These are phyloP conservation scores for Bufotes viridis DNA, from an alignment of 2,797 vertebrate genomes.

Conservation along the genomic window DNA sequence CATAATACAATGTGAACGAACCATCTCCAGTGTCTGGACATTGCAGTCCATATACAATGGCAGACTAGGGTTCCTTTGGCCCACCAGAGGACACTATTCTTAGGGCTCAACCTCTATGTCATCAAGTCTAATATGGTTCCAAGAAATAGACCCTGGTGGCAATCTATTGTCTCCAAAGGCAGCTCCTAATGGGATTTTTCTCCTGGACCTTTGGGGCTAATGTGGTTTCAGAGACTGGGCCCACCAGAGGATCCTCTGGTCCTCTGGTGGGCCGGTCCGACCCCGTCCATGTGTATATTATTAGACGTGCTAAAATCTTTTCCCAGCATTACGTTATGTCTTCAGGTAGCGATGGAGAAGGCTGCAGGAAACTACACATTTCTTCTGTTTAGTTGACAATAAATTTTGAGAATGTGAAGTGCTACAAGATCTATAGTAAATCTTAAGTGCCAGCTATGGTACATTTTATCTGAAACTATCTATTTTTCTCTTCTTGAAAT, in stretches of 20 bases:
- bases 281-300: background rate
- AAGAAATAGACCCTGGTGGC: too few species aligned
- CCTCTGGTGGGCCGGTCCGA: too few species aligned
- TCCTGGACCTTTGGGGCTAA: too few species aligned
- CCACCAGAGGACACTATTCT: too few species aligned
- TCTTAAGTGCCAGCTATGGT: background rate
- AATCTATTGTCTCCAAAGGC: too few species aligned
- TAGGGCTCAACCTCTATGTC: too few species aligned
- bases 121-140: too few species aligned
- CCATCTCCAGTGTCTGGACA: background rate
- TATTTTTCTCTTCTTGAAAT: conserved; percentile 41
- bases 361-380: background rate
- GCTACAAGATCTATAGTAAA: conserved; percentile 18
- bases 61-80: too few species aligned
- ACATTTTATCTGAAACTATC: conserved; percentile 17
- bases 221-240: too few species aligned
- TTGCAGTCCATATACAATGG: too few species aligned
- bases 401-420: conserved; percentile 21
- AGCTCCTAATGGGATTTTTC: too few species aligned
- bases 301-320: background rate
- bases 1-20: background rate
- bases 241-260: too few species aligned
- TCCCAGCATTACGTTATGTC: background rate
- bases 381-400: conserved; percentile 24
- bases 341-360: conserved; percentile 11